Percentiles rank a stretch among this genome's conserved stretches.
These are phyloP conservation scores for Isoperla grammatica DNA, from an alignment of 2,888 invertebrate genomes.

Conservation along the genomic window DNA sequence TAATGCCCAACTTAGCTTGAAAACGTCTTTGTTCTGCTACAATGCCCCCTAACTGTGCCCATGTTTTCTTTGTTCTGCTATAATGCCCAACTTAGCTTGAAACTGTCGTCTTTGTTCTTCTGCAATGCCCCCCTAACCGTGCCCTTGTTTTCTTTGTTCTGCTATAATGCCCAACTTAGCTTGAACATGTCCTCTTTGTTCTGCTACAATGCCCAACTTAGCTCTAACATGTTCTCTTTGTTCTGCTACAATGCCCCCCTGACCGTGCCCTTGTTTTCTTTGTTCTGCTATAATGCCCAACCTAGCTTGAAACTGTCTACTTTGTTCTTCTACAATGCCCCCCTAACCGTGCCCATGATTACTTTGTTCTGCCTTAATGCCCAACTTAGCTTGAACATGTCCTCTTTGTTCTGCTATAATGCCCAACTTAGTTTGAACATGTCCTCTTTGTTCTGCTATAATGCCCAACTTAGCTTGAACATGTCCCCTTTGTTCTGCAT, in stretches of 20 bases:
- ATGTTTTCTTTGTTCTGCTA: slow-evolving; percentile 51
- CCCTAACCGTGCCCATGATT: neutral
- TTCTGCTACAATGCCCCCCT: slow-evolving; percentile 66
- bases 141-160: slow-evolving; percentile 41
- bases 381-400: neutral
- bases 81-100: slow-evolving; percentile 51
- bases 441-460: slow-evolving; percentile 56
- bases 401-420: slow-evolving; percentile 61
- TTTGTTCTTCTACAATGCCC: slow-evolving; percentile 68
- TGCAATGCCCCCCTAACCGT: slow-evolving; percentile 55
- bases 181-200: slow-evolving; percentile 38
- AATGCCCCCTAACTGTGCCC: slow-evolving; percentile 49
- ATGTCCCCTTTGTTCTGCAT: slow-evolving; percentile 43
- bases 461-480: slow-evolving; percentile 46
- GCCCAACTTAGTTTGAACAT: slow-evolving; percentile 39
- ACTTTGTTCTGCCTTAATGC: slow-evolving; percentile 65
- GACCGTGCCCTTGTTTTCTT: slow-evolving; percentile 23
- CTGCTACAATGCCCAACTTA: slow-evolving; percentile 63
- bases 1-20: slow-evolving; percentile 51
- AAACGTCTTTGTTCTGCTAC: slow-evolving; percentile 54
- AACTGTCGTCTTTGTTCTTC: slow-evolving; percentile 48
- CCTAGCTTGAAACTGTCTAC: slow-evolving; percentile 8
- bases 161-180: slow-evolving; percentile 61
- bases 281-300: slow-evolving; percentile 67
- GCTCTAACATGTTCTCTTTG: slow-evolving; percentile 32